phyloP scores from a whole-genome alignment of 2,113 vertebrate genomes.

The Vulpes vulpes region DNA sequence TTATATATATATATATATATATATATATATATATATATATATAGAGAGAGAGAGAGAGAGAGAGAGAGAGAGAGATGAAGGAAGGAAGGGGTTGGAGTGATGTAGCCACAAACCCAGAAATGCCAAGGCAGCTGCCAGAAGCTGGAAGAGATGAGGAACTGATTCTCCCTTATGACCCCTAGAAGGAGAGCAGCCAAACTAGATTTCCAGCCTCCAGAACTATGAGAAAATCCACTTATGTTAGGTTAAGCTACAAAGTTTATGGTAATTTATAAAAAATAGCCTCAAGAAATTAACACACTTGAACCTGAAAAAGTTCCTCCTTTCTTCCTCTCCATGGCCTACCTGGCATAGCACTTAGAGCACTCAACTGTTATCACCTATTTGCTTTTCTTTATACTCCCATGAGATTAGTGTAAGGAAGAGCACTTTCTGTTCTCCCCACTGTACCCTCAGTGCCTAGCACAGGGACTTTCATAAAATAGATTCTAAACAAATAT shows the following conservation, averaged over 20 bases:
- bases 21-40: neutral
- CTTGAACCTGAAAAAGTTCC: neutral
- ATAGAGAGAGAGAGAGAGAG: too few species aligned
- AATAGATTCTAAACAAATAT: neutral
- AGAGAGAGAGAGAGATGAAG: neutral
- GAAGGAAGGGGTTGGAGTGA: neutral
- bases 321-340: neutral
- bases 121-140: neutral
- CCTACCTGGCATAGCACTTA: neutral
- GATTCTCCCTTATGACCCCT: neutral
- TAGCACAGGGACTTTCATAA: neutral
- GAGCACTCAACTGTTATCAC: neutral
- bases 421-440: neutral
- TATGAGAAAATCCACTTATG: neutral
- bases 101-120: neutral
- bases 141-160: neutral
- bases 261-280: neutral
- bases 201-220: neutral
- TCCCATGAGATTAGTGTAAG: neutral
- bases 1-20: neutral
- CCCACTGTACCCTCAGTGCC: neutral
- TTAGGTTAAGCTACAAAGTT: neutral
- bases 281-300: neutral
- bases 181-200: neutral
- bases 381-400: neutral